Conservation (phyloP, 2,888 invertebrate genomes). For the Amiota minor region DNA sequence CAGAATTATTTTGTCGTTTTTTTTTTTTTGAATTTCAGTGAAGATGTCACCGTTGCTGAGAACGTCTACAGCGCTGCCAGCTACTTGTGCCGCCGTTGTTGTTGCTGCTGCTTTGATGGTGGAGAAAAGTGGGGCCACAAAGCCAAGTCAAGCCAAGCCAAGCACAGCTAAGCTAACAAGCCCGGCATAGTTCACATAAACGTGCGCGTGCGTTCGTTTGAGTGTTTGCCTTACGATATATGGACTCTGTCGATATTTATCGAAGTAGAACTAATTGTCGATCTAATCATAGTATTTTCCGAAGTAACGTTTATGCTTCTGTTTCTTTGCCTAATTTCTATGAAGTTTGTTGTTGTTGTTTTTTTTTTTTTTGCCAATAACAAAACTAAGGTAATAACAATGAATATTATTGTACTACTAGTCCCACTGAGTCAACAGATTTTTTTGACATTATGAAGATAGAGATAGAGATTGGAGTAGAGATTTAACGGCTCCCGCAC, state of each 20-base stretch:
- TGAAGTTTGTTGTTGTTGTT: background rate
- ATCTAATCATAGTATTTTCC: conserved; percentile 22
- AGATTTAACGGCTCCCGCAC: background rate
- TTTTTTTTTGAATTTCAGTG: conserved; percentile 62
- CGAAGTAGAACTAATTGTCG: conserved; percentile 25
- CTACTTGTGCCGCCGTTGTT: background rate
- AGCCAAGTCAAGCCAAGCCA: background rate
- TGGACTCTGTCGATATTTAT: conserved; percentile 26
- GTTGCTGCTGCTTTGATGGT: background rate
- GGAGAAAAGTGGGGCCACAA: too few relatives aligned
- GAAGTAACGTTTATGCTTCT: background rate
- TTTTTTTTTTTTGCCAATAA: background rate
- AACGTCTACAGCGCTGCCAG: background rate
- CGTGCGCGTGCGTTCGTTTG: background rate
- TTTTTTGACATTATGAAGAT: background rate
- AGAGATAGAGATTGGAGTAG: background rate
- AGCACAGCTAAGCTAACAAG: background rate
- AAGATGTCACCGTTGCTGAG: conserved; percentile 48
- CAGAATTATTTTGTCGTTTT: conserved; percentile 45
- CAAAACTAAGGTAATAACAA: background rate
- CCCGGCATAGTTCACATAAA: background rate
- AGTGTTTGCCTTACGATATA: background rate
- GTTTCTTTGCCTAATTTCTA: background rate
- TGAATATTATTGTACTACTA: too few relatives aligned
- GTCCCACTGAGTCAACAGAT: background rate